A percentile compares a stretch with the other conserved stretches of the same genome.
phyloP scores from a whole-genome alignment of 2,797 vertebrate species.

The Spatula clypeata region DNA sequence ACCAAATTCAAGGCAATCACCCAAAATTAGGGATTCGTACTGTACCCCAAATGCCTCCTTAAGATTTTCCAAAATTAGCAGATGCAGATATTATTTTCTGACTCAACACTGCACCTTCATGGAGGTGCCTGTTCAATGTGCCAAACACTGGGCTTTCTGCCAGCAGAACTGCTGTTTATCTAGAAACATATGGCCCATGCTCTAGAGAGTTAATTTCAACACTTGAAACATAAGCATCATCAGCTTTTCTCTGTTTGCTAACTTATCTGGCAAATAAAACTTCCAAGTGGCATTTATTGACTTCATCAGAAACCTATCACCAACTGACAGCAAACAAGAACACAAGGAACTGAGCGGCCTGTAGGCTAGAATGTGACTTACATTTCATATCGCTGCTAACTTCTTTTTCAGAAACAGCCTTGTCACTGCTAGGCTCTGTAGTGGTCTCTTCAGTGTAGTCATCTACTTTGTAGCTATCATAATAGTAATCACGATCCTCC shows the following conservation, averaged over 20 bases:
- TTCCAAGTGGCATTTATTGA: background rate
- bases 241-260: constrained; percentile 49
- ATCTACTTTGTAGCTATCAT: constrained; percentile 83
- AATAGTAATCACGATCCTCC: constrained; percentile 84
- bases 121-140: background rate
- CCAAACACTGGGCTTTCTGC: background rate
- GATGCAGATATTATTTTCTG: background rate
- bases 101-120: background rate
- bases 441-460: constrained; percentile 86
- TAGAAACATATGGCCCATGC: background rate
- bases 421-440: constrained; percentile 77
- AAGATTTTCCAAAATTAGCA: background rate
- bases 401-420: constrained; percentile 85
- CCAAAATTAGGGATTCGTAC: background rate
- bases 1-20: background rate
- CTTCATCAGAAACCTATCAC: background rate
- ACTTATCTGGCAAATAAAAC: constrained; percentile 62
- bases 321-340: background rate
- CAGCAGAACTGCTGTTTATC: background rate
- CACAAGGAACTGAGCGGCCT: background rate
- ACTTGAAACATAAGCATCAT: constrained; percentile 6
- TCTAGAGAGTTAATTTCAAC: background rate
- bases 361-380: constrained; percentile 60
- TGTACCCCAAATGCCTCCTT: background rate
- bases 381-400: constrained; percentile 93